Evolutionary conservation across 2,113 vertebrate species (phyloP).

Genomic region (Prietella phreatophila): DNA sequence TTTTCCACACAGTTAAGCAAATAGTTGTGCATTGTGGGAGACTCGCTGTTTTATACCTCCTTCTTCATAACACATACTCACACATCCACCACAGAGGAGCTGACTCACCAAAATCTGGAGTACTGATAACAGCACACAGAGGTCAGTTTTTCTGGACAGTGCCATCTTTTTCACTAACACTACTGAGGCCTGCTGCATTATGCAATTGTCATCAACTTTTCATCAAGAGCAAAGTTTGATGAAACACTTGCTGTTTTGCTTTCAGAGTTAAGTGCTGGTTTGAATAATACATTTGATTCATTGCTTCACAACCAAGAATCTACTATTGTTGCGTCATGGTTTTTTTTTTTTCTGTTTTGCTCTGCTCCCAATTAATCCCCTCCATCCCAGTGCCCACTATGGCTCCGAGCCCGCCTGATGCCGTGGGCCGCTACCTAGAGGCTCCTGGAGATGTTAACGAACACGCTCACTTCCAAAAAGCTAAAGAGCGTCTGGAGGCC

Average conservation of each 20-base stretch:
- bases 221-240: background rate
- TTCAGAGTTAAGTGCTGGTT: background rate
- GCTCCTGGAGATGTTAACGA: slow-evolving; percentile 89
- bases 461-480: slow-evolving; percentile 90
- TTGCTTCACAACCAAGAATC: background rate
- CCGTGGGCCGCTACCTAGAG: slow-evolving; percentile 92
- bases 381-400: slow-evolving; percentile 75
- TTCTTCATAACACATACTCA: slow-evolving; percentile 57
- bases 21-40: slow-evolving; percentile 40
- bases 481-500: slow-evolving; percentile 94
- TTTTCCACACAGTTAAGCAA: slow-evolving; percentile 51
- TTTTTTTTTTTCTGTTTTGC: background rate
- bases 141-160: background rate
- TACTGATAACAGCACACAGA: background rate
- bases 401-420: slow-evolving; percentile 84
- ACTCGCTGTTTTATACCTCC: slow-evolving; percentile 44
- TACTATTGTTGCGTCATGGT: background rate
- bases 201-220: background rate
- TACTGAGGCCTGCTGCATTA: background rate
- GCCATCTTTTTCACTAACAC: slow-evolving; percentile 12
- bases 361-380: background rate
- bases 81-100: slow-evolving; percentile 18
- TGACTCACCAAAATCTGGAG: slow-evolving; percentile 21
- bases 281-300: background rate
- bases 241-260: background rate